Percentiles rank a stretch among this genome's conserved stretches.
phyloP scores from a whole-genome alignment of 2,888 invertebrate genomes.

The Eulithis testata region DNA sequence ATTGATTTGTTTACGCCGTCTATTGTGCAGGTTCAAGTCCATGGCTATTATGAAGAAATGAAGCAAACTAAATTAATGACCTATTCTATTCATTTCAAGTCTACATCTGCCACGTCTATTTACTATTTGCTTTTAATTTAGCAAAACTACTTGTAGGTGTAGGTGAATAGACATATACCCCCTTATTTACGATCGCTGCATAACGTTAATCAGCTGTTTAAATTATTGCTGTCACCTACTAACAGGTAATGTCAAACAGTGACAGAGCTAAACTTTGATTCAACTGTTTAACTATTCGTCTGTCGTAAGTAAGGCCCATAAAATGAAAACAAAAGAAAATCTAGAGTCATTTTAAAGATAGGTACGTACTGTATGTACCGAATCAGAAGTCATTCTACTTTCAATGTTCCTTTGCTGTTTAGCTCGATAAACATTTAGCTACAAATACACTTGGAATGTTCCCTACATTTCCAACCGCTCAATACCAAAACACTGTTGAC shows the following conservation, averaged over 20 bases:
- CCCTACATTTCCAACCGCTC: conserved; percentile 40
- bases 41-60: not conserved
- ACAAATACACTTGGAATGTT: conserved; percentile 21
- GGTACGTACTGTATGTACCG: not conserved
- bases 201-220: too few relatives aligned
- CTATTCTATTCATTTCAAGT: not conserved
- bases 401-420: conserved; percentile 41
- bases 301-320: too few relatives aligned
- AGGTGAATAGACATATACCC: too few relatives aligned
- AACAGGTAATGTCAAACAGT: too few relatives aligned
- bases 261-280: too few relatives aligned
- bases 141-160: too few relatives aligned
- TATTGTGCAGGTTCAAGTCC: conserved; percentile 10
- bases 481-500: conserved; percentile 25
- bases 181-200: too few relatives aligned
- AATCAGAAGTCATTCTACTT: not conserved
- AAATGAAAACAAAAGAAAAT: not conserved
- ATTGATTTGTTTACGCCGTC: conserved; percentile 27
- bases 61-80: conserved; percentile 4
- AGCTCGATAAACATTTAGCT: conserved; percentile 38
- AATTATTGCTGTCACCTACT: too few relatives aligned
- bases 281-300: too few relatives aligned
- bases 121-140: too few relatives aligned
- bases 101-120: too few relatives aligned
- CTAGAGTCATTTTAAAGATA: not conserved